phyloP scores from a whole-genome alignment of 2,888 invertebrate species.

The Encarsia formosa region DNA sequence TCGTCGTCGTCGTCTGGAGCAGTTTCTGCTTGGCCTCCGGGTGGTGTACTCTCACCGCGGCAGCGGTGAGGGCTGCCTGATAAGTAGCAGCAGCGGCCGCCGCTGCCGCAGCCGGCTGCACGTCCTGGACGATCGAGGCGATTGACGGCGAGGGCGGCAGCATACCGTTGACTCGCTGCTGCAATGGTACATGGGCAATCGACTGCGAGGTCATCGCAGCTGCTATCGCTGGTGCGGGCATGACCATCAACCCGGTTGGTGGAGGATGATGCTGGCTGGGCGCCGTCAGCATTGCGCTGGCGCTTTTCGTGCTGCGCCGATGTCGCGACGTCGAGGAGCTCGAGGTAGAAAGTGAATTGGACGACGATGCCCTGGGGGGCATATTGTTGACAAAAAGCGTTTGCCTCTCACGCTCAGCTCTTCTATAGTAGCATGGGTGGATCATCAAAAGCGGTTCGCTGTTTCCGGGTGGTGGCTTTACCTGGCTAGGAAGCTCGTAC shows the following conservation, averaged over 20 bases:
- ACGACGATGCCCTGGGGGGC: constrained; percentile 58
- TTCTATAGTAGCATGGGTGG: constrained; percentile 83
- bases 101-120: constrained; percentile 32
- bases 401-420: constrained; percentile 77
- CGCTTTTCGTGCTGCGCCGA: not conserved
- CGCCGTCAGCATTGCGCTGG: too few relatives aligned
- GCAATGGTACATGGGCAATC: constrained; percentile 12
- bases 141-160: constrained; percentile 21
- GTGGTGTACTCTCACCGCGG: constrained; percentile 31
- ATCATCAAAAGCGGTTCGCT: constrained; percentile 84
- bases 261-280: not conserved
- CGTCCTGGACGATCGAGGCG: constrained; percentile 18
- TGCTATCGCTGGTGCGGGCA: constrained; percentile 18
- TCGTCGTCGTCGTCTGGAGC: constrained; percentile 9
- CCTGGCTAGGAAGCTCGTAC: constrained; percentile 85
- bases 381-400: constrained; percentile 82
- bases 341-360: constrained; percentile 8
- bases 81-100: constrained; percentile 36
- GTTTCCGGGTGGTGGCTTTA: constrained; percentile 79
- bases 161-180: not conserved
- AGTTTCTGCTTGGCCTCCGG: constrained; percentile 30
- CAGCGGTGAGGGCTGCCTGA: constrained; percentile 36
- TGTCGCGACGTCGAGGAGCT: not conserved
- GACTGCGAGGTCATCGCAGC: constrained; percentile 30
- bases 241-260: constrained; percentile 14